Evolutionary conservation across 2,888 invertebrate genomes (phyloP), one percentile per base, ranked within the genome.

Genomic region (Nomada flava): DNA sequence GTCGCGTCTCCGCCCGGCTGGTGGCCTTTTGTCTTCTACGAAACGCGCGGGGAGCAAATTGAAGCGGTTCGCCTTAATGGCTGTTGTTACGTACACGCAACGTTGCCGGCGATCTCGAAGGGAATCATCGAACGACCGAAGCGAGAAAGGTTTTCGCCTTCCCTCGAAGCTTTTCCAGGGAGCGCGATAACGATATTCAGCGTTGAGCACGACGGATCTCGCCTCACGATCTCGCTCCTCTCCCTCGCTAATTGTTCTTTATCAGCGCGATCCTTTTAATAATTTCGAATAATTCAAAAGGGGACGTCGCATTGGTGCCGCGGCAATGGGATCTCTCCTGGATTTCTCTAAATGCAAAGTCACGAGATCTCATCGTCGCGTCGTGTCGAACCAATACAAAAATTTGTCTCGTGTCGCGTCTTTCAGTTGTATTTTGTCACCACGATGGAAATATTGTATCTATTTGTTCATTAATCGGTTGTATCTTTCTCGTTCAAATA

Each of bases 41-140:
- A 84, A 86, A 77, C 29, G 62, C 63, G 23, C 59, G 52, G 70
- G 64, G 73, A 71, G 73, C 70, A 82, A 82, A 87, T 85, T 71
- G 81, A 72, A 52, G 64, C 73, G 75, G 20, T 70, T 36, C 83
- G 70, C 63, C 71, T 82, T 88, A 89, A 90, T 87, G 76, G 80
- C 65, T 73, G 64, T 91, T 83, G 89, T 91, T 90, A 89, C 82
- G 77, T 85, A 86, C 91, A 90, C 91, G 91, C 90, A 86, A 82
- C 86, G 83, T 90, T 85, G 86, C 88, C 87, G 87, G 75, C 73
- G 82, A 65, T 80, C 82, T 60, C 74, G 79, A 74, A 83, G 77
- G 82, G 82, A 84, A 89, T 88, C 87, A 86, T 84, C 85, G 82
- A 81, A 86, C 80, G 84, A 72, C 76, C 57, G 77, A 75, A 70